These are phyloP conservation scores for Psephotus haematonotus DNA, from an alignment of 2,113 vertebrate genomes.

Conservation along the genomic window DNA sequence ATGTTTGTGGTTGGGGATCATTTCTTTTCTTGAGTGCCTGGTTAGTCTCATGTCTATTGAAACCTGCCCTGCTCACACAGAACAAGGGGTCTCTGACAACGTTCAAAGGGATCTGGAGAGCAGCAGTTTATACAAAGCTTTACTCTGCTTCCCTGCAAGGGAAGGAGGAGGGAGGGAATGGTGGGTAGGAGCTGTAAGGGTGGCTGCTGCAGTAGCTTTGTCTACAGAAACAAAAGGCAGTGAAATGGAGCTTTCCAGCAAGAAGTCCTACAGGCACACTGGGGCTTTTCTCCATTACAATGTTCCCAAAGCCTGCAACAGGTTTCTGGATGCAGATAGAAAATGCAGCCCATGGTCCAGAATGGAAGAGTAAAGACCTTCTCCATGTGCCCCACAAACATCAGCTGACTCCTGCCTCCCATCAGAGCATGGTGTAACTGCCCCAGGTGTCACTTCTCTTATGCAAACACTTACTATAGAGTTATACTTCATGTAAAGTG, in stretches of 20 bases:
- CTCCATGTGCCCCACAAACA: neutral
- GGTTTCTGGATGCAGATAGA: neutral
- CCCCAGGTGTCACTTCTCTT: neutral
- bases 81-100: neutral
- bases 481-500: neutral
- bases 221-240: neutral
- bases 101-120: slow-evolving; percentile 24
- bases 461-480: neutral
- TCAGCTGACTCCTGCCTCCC: neutral
- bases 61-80: neutral
- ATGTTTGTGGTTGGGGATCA: slow-evolving; percentile 25
- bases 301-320: neutral
- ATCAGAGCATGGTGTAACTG: neutral
- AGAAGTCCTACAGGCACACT: neutral
- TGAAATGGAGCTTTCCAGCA: neutral
- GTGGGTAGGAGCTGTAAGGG: neutral
- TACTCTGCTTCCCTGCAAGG: neutral
- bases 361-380: neutral
- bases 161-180: neutral
- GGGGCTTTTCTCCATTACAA: neutral
- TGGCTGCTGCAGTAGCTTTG: rapidly evolving
- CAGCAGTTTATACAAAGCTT: neutral
- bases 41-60: slow-evolving; percentile 25
- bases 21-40: neutral
- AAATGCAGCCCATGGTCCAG: neutral